Evolutionary conservation across 2,797 vertebrate species (phyloP).

Genomic region (Poeciliopsis gracilis): DNA sequence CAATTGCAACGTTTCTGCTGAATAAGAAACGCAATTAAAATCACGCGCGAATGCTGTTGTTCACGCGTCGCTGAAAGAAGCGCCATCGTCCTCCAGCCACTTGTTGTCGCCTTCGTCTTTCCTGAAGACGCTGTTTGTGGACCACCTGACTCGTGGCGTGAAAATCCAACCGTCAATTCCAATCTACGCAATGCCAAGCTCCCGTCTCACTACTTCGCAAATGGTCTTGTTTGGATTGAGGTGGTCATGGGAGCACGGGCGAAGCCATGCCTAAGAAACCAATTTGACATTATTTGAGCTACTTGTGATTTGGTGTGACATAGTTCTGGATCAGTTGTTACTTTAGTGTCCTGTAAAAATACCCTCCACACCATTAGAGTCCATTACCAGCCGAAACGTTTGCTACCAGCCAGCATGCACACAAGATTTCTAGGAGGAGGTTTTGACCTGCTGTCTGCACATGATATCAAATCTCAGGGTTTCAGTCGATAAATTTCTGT

Average conservation of each 20-base stretch:
- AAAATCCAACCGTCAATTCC: too few relatives aligned
- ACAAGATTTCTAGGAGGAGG: not conserved
- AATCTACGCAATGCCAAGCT: not conserved
- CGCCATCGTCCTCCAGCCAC: too few relatives aligned
- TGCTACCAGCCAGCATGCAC: not conserved
- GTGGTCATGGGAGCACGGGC: not conserved
- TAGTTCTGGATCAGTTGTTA: slow-evolving; percentile 39
- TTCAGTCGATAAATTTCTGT: not conserved
- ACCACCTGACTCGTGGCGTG: too few relatives aligned
- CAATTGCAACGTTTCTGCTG: too few relatives aligned
- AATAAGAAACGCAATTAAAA: too few relatives aligned
- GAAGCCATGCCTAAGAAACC: not conserved
- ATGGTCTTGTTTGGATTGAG: not conserved
- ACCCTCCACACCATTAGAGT: not conserved
- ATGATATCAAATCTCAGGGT: not conserved
- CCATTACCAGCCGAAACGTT: not conserved
- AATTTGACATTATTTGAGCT: slow-evolving; percentile 11
- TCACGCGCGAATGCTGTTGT: too few relatives aligned
- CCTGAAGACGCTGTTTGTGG: too few relatives aligned
- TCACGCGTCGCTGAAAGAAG: too few relatives aligned
- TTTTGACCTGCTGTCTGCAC: not conserved
- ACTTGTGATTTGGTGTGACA: slow-evolving; percentile 26
- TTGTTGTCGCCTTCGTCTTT: too few relatives aligned
- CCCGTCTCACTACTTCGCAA: not conserved
- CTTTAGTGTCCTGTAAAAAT: not conserved